Conservation (phyloP, 2,888 invertebrate genomes). For the Bellardia pandia region DNA sequence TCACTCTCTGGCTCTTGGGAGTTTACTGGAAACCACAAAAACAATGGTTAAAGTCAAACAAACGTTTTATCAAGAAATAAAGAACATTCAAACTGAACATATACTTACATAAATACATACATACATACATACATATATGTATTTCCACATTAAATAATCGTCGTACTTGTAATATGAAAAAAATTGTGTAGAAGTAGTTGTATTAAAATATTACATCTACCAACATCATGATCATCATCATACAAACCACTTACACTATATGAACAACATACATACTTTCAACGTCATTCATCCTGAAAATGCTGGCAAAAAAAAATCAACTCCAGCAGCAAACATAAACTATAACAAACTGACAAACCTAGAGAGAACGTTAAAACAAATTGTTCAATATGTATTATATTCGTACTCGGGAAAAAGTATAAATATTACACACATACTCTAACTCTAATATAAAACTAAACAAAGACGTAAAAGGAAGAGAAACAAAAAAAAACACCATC, state of each 20-base stretch:
- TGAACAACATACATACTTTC: constrained; percentile 22
- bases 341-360: too few relatives aligned
- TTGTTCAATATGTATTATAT: constrained; percentile 7
- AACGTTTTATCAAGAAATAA: constrained; percentile 40
- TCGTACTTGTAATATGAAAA: constrained; percentile 7
- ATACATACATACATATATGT: constrained; percentile 9
- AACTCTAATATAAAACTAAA: not conserved
- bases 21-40: constrained; percentile 43
- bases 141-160: constrained; percentile 39
- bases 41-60: constrained; percentile 66
- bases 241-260: constrained; percentile 8
- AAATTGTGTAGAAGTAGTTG: constrained; percentile 7
- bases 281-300: constrained; percentile 39
- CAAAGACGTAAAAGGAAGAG: not conserved
- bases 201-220: constrained; percentile 40
- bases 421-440: constrained; percentile 30
- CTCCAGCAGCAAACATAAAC: not conserved
- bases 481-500: constrained; percentile 11
- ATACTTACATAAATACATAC: not conserved
- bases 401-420: constrained; percentile 16
- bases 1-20: constrained; percentile 11
- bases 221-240: constrained; percentile 3
- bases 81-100: not conserved
- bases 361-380: not conserved
- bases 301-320: constrained; percentile 7